Percentiles rank a stretch among this genome's conserved stretches.
phyloP scores from a whole-genome alignment of 2,113 vertebrate genomes.

The Misgurnus anguillicaudatus region DNA sequence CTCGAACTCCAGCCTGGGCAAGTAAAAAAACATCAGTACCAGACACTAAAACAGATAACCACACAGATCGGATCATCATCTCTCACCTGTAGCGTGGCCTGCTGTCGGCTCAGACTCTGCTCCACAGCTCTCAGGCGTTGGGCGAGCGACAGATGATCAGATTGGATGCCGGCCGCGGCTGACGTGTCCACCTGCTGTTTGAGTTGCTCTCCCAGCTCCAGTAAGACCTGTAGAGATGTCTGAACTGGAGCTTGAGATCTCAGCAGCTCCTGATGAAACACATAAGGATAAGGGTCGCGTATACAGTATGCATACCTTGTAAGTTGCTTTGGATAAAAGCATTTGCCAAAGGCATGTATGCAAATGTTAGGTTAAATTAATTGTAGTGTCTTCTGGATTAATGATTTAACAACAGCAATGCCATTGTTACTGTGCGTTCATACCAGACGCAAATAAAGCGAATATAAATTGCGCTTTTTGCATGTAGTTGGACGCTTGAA shows the following conservation, averaged over 20 bases:
- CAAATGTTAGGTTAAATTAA: too few relatives aligned
- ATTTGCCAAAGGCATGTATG: too few relatives aligned
- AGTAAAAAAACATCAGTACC: neutral
- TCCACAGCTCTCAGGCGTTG: slow-evolving; percentile 82
- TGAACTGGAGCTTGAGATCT: slow-evolving; percentile 74
- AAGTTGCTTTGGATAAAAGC: too few relatives aligned
- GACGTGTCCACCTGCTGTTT: slow-evolving; percentile 90
- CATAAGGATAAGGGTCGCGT: neutral
- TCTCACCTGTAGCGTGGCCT: slow-evolving; percentile 83
- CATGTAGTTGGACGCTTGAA: too few relatives aligned
- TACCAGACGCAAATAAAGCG: too few relatives aligned
- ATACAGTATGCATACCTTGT: too few relatives aligned
- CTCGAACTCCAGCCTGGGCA: slow-evolving; percentile 85
- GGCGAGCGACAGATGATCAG: slow-evolving; percentile 81
- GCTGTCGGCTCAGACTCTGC: slow-evolving; percentile 84
- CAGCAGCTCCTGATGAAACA: slow-evolving; percentile 78
- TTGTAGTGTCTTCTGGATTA: too few relatives aligned
- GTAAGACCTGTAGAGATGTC: slow-evolving; percentile 85
- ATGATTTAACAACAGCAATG: too few relatives aligned
- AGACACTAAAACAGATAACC: neutral
- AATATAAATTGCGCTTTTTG: too few relatives aligned
- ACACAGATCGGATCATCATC: neutral
- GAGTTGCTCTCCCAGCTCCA: slow-evolving; percentile 88
- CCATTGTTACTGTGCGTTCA: too few relatives aligned
- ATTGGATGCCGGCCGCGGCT: slow-evolving; percentile 85